Evolutionary conservation across 1,140 invertebrate species (phyloP).

Genomic region (Penaeus chinensis): DNA sequence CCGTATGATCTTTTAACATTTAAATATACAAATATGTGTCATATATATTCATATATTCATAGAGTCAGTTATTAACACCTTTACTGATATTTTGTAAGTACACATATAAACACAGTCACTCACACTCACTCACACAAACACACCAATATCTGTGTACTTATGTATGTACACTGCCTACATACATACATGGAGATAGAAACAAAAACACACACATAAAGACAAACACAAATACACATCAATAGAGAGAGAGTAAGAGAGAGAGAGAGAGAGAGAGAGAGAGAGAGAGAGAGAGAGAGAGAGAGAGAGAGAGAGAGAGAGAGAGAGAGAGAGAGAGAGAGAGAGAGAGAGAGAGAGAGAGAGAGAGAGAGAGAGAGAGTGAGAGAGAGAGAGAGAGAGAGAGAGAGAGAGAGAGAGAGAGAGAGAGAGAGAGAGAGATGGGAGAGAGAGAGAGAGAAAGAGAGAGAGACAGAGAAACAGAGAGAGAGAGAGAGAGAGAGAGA

Average conservation of each 20-base stretch:
- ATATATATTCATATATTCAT: too few relatives aligned
- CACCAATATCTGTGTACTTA: background rate
- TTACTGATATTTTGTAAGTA: too few relatives aligned
- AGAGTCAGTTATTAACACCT: too few relatives aligned
- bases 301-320: background rate
- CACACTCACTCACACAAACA: too few relatives aligned
- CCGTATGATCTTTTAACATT: too few relatives aligned
- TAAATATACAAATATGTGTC: too few relatives aligned
- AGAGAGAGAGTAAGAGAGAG: background rate
- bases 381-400: background rate
- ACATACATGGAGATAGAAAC: background rate
- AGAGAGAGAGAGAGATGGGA: too few relatives aligned
- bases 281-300: background rate
- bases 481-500: background rate
- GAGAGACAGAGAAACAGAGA: background rate
- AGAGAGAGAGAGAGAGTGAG: too few relatives aligned
- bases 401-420: background rate
- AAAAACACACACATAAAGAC: background rate
- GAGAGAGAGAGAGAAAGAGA: too few relatives aligned
- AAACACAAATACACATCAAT: background rate
- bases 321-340: background rate
- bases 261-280: background rate
- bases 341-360: background rate
- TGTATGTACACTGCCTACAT: background rate
- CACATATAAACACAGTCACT: too few relatives aligned